Evolutionary conservation across 2,113 vertebrate species (phyloP).

Genomic region (Sterna hirundo): DNA sequence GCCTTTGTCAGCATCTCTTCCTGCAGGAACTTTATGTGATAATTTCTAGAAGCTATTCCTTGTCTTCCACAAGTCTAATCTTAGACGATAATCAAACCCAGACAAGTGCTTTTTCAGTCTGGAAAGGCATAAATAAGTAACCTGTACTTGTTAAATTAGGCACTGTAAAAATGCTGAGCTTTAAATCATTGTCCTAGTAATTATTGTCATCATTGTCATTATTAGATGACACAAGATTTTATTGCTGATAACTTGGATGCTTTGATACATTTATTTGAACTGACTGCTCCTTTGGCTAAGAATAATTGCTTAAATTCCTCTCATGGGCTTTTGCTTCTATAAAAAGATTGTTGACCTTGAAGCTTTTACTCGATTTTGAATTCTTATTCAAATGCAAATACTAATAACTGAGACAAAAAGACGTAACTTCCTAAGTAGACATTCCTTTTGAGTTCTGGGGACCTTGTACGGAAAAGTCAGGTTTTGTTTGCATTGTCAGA

Average conservation of each 20-base stretch:
- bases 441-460: neutral
- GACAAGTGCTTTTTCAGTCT: neutral
- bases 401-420: neutral
- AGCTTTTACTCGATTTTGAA: slow-evolving; percentile 41
- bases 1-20: neutral
- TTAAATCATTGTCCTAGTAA: slow-evolving; percentile 21
- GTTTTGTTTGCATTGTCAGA: neutral
- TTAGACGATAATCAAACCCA: neutral
- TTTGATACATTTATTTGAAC: slow-evolving; percentile 55
- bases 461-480: neutral
- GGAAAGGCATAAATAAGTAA: slow-evolving; percentile 13
- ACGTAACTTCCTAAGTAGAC: neutral
- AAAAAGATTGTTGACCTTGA: slow-evolving; percentile 55
- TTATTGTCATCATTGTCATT: neutral
- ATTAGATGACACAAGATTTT: slow-evolving; percentile 60
- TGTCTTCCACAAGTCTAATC: neutral
- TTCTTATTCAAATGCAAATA: slow-evolving; percentile 45
- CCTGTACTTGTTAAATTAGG: slow-evolving; percentile 18
- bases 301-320: slow-evolving; percentile 58
- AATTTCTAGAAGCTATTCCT: neutral
- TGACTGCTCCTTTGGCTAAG: slow-evolving; percentile 32
- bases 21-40: neutral
- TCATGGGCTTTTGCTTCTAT: slow-evolving; percentile 38
- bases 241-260: slow-evolving; percentile 56
- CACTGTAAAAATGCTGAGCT: neutral